These are phyloP conservation scores for Adrianichthys oophorus DNA, from an alignment of 2,797 vertebrate genomes.

Conservation along the genomic window DNA sequence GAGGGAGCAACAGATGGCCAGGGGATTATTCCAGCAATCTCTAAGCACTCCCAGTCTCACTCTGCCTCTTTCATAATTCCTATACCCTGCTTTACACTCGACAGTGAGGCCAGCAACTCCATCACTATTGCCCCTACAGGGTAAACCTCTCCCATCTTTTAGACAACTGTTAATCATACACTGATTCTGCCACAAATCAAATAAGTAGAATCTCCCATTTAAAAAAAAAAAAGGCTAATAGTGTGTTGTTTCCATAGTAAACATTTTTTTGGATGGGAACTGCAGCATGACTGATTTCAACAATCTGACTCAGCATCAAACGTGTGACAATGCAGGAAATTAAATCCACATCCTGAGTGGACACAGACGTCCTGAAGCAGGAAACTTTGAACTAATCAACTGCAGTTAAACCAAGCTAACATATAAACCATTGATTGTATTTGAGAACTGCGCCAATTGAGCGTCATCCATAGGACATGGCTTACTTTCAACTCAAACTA, in stretches of 20 bases:
- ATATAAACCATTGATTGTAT: too few species aligned
- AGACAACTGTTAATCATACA: background rate
- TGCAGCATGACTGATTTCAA: background rate
- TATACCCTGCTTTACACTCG: constrained; percentile 37
- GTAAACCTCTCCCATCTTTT: constrained; percentile 1
- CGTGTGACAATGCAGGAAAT: constrained; percentile 9
- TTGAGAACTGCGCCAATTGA: too few species aligned
- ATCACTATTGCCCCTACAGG: background rate
- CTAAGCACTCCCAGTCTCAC: constrained; percentile 58
- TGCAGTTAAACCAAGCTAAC: too few species aligned
- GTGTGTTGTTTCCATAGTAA: background rate
- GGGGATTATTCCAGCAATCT: constrained; percentile 77
- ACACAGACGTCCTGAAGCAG: background rate
- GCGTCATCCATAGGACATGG: too few species aligned
- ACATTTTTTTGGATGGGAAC: background rate
- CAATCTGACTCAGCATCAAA: constrained; percentile 7
- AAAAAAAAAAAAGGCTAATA: too few species aligned
- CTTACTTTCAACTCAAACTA: too few species aligned
- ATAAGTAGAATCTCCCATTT: background rate
- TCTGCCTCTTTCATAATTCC: constrained; percentile 62
- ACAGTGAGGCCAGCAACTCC: constrained; percentile 14
- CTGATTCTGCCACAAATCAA: background rate
- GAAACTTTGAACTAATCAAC: background rate
- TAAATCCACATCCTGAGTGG: constrained; percentile 16
- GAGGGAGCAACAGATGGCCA: constrained; percentile 75